Evolutionary conservation across 2,888 invertebrate genomes (phyloP).

Genomic region (Tipula unca): DNA sequence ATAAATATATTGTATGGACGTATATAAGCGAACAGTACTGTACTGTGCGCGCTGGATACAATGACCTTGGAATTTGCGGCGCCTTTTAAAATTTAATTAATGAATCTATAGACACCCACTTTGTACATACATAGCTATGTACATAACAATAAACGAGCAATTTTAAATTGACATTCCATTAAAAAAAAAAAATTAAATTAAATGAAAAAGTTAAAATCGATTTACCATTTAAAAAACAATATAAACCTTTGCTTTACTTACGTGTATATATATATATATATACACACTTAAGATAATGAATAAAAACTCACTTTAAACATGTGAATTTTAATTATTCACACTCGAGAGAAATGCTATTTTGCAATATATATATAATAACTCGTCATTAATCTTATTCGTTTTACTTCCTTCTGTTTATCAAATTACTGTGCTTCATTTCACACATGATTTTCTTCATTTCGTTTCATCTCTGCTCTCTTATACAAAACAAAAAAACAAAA

Average conservation of each 20-base stretch:
- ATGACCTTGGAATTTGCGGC: neutral
- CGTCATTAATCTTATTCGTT: slow-evolving; percentile 14
- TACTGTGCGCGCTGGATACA: neutral
- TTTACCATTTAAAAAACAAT: neutral
- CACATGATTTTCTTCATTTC: slow-evolving; percentile 8
- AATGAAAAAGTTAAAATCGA: neutral
- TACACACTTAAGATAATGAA: neutral
- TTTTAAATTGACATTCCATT: neutral
- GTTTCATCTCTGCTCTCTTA: neutral
- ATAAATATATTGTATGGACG: too few species aligned
- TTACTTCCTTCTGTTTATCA: slow-evolving; percentile 14
- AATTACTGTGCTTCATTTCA: slow-evolving; percentile 14
- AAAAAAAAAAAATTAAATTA: neutral
- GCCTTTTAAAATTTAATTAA: neutral
- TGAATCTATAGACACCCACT: neutral
- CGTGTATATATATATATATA: neutral
- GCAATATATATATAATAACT: neutral
- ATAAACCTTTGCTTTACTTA: neutral
- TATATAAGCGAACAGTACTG: too few species aligned
- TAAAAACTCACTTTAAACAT: neutral
- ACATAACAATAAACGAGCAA: neutral
- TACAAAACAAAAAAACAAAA: neutral
- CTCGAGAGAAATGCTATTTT: neutral
- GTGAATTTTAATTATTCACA: neutral
- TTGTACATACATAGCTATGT: too few species aligned